These are phyloP conservation scores for Apostichopus californicus DNA, from an alignment of 35 echinoderm and acorn worm species.

Conservation along the genomic window DNA sequence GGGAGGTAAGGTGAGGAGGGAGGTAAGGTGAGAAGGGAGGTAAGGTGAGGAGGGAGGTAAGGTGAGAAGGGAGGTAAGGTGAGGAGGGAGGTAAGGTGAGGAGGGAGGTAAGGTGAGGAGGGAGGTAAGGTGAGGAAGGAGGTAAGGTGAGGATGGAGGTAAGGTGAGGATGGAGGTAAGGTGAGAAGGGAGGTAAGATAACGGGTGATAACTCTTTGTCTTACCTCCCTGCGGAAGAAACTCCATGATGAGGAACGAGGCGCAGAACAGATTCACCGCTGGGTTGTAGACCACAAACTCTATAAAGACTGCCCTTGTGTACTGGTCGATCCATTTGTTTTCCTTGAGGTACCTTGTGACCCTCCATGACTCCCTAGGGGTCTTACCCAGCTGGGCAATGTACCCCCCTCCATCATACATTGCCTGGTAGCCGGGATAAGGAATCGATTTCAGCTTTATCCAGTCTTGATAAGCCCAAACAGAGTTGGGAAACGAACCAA, in stretches of 20 bases:
- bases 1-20: too few relatives aligned
- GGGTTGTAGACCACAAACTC: constrained; percentile 97
- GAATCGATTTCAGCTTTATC: constrained; percentile 73
- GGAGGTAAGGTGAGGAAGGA: too few relatives aligned
- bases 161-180: too few relatives aligned
- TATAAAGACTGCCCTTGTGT: constrained; percentile 88
- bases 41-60: too few relatives aligned
- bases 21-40: too few relatives aligned
- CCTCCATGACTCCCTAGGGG: constrained; percentile 9
- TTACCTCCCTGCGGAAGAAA: constrained; percentile 82
- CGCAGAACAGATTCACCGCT: constrained; percentile 72
- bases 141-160: too few relatives aligned
- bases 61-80: too few relatives aligned
- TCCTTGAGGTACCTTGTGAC: constrained; percentile 69
- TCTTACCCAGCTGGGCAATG: constrained; percentile 62
- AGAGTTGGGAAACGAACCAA: background rate
- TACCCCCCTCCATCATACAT: constrained; percentile 92
- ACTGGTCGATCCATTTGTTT: constrained; percentile 86
- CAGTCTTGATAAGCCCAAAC: constrained; percentile 80
- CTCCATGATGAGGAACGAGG: constrained; percentile 87
- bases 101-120: too few relatives aligned
- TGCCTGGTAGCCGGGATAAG: constrained; percentile 70
- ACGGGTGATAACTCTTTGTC: background rate
- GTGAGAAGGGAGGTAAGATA: too few relatives aligned
- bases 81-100: too few relatives aligned